Conservation (phyloP, 2,888 invertebrate genomes). For the Mythimna lalbum region DNA sequence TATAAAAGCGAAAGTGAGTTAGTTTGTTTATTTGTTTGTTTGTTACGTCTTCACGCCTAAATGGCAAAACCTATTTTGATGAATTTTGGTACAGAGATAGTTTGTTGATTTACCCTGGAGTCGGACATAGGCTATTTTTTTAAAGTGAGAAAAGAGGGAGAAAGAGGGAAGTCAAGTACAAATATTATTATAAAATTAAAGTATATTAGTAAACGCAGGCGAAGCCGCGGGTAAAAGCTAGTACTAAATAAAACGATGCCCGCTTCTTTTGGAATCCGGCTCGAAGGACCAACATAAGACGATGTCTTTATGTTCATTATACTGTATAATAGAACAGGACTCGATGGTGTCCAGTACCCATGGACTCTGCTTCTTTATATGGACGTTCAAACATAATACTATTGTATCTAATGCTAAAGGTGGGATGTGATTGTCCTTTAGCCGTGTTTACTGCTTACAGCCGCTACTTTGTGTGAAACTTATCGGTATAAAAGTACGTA, state of each 20-base stretch:
- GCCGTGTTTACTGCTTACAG: conserved; percentile 9
- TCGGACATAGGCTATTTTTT: no score
- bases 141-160: no score
- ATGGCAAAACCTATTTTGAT: no score
- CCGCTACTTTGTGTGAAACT: conserved; percentile 17
- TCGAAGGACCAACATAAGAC: conserved; percentile 10
- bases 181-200: no score
- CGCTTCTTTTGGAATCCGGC: not conserved
- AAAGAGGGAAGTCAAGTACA: no score
- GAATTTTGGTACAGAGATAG: no score
- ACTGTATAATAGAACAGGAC: conserved; percentile 6
- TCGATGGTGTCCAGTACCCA: conserved; percentile 2
- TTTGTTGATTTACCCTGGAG: no score
- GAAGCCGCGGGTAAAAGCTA: no score
- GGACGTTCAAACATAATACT: conserved; percentile 8
- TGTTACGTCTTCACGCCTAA: no score
- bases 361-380: conserved; percentile 14
- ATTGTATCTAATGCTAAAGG: not conserved
- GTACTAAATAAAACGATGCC: not conserved
- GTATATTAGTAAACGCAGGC: no score
- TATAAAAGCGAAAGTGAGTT: no score
- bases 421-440: conserved; percentile 10
- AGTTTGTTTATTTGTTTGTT: no score
- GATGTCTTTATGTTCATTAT: conserved; percentile 21
- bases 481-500: conserved; percentile 8